These are phyloP conservation scores for Prochilodus magdalenae DNA, from an alignment of 2,113 vertebrate species.

Conservation along the genomic window DNA sequence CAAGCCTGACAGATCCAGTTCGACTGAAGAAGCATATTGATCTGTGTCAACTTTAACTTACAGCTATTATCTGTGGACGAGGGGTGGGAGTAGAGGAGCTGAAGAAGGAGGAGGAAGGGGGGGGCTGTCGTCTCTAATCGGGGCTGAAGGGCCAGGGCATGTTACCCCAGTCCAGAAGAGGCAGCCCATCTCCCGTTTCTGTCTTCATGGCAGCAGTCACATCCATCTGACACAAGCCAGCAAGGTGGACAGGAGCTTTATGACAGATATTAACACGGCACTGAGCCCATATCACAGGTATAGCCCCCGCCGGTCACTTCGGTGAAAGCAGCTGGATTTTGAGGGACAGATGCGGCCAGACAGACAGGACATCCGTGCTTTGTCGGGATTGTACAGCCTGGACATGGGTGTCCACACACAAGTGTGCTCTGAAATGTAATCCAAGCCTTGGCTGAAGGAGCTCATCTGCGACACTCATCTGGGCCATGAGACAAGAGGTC, in stretches of 20 bases:
- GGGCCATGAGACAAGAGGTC: conserved; percentile 13
- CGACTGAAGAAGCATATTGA: conserved; percentile 94
- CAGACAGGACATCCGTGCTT: conserved; percentile 36
- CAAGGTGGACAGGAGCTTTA: conserved; percentile 73
- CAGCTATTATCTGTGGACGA: conserved; percentile 85
- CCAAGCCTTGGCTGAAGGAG: conserved; percentile 9
- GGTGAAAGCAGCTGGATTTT: conserved; percentile 30
- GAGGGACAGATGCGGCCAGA: conserved; percentile 55
- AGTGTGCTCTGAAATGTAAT: conserved; percentile 30
- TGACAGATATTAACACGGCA: conserved; percentile 61
- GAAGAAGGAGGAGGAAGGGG: conserved; percentile 40
- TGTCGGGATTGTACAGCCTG: conserved; percentile 1
- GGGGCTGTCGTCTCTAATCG: conserved; percentile 86
- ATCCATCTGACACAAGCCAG: conserved; percentile 79
- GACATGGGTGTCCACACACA: not conserved
- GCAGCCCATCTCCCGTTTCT: conserved; percentile 49
- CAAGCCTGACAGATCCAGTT: conserved; percentile 92
- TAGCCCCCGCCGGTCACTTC: conserved; percentile 26
- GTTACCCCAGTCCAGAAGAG: conserved; percentile 54
- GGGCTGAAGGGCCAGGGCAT: conserved; percentile 81
- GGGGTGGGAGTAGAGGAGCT: conserved; percentile 40
- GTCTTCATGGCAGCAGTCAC: conserved; percentile 79
- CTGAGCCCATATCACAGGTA: conserved; percentile 63
- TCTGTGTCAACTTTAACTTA: conserved; percentile 95
- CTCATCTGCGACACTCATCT: conserved; percentile 37